Conservation (phyloP, 2,888 invertebrate genomes). For the Tenthredo distinguenda region DNA sequence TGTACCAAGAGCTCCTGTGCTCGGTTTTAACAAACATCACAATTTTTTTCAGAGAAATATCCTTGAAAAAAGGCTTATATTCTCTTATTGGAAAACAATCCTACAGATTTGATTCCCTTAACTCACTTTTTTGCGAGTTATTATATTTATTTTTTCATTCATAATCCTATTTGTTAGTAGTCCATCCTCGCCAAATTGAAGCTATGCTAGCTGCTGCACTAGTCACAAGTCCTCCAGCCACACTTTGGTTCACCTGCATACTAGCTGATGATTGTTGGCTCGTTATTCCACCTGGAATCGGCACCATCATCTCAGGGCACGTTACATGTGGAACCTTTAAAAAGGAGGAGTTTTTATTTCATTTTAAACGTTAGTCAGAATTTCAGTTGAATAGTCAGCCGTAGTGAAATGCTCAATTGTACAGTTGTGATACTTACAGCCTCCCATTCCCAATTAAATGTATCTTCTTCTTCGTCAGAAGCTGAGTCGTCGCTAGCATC, state of each 20-base stretch:
- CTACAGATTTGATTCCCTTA: not conserved
- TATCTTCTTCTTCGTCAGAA: conserved; percentile 86
- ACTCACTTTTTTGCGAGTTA: conserved; percentile 23
- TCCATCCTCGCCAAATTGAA: conserved; percentile 90
- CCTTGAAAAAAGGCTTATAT: conserved; percentile 1
- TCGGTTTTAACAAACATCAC: conserved; percentile 47
- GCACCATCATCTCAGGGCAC: conserved; percentile 79
- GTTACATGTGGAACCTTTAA: conserved; percentile 80
- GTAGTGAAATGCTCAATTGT: not conserved
- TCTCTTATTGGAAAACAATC: conserved; percentile 8
- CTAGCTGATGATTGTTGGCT: conserved; percentile 72
- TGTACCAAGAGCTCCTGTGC: conserved; percentile 26
- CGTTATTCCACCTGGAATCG: conserved; percentile 72
- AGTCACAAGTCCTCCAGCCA: conserved; percentile 88
- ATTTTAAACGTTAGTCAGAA: not conserved
- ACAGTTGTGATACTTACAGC: conserved; percentile 80
- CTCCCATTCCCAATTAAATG: conserved; percentile 90
- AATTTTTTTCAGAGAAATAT: conserved; percentile 35
- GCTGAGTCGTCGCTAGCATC: conserved; percentile 84
- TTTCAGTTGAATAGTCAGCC: not conserved
- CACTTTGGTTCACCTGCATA: conserved; percentile 78
- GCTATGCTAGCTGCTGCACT: conserved; percentile 91
- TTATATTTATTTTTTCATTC: conserved; percentile 4
- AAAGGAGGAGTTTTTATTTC: not conserved
- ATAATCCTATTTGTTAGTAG: conserved; percentile 79